Evolutionary conservation across 2,888 invertebrate species (phyloP).

Genomic region (Ornithoptera priamus): DNA sequence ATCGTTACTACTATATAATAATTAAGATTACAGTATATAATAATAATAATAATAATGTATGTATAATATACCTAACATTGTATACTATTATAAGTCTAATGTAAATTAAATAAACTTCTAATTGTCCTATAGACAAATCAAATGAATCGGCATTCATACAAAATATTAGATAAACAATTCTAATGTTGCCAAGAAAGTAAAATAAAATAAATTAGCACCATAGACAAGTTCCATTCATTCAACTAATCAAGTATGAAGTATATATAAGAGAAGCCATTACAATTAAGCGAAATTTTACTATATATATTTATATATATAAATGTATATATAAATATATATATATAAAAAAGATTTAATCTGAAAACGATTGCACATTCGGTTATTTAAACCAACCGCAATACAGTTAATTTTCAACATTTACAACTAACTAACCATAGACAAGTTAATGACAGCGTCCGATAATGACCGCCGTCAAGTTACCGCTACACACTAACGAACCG

Average conservation of each 20-base stretch:
- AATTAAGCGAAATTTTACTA: conserved; percentile 13
- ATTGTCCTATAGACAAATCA: not conserved
- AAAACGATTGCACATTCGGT: conserved; percentile 27
- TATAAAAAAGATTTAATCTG: not conserved
- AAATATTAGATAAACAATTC: not conserved
- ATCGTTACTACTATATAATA: not conserved
- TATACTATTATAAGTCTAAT: conserved; percentile 5
- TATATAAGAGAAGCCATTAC: conserved; percentile 4
- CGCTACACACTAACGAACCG: not conserved
- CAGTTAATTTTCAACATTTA: conserved; percentile 17
- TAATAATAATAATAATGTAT: not conserved
- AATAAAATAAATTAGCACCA: conserved; percentile 46
- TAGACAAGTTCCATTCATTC: conserved; percentile 22
- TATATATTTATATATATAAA: not conserved
- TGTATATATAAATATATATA: not conserved
- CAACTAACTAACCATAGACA: conserved; percentile 12
- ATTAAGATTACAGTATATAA: not conserved
- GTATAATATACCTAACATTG: not conserved
- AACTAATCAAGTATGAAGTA: not conserved
- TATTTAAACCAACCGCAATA: conserved; percentile 23
- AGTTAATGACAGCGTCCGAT: not conserved
- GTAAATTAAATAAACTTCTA: not conserved
- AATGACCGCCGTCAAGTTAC: not conserved
- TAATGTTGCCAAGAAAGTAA: conserved; percentile 11
- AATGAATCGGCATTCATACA: not conserved